Base-by-base conservation (phyloP, 2,113 vertebrate genomes). In the Chloropsis cyanopogon region DNA sequence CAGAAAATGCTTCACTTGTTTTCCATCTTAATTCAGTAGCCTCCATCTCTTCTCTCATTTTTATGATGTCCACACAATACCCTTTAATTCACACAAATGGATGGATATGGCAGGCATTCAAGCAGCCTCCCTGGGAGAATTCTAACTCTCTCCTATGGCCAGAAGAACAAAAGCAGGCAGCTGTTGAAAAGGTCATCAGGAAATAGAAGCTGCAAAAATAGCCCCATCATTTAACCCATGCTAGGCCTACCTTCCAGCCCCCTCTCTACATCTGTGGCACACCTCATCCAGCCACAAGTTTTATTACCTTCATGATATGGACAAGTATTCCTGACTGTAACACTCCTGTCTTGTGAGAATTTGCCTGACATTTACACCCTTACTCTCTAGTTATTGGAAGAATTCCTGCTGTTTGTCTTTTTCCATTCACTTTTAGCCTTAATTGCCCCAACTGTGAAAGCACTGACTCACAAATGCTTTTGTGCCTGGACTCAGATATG, bases 141-240 rank as follows among this genome's bases (percentile, higher is more conserved):
- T 95, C 79, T 88, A 49, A 80, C 64, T 86, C 86, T 95, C 52
- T 92, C 65, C 66, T 63, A 89, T 39, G 77, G 81, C 92, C 94
- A 95, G 61, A 86, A 93, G 72, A 95, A 95, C 86, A 95, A 95
- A 95, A 90, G 86, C 82, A 95, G 86, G 88, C 95, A 96, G 95
- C 94, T 97, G 94, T 75, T 96, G 92, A 93, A 95, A 97, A 97
- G 95, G 94, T 94, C 95, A 95, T 64, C 68, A 86, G 80, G 72
- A 97, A 97, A 96, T 14, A 90, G 26, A 83, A 92, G 72, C 86
- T 85, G 57, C 49, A 86, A 79, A 96, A 96, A 95, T 29, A 93
- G 44, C 28, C 69, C 86, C 77, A 71, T 31, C 5, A 2, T 79
- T 97, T 93, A 95, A 93, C 77, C 77, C 83, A 18, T 69, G 79